Base-by-base conservation (phyloP, 37 sponge, comb jelly and placozoan genomes). In the Cliona cf. orientalis region DNA sequence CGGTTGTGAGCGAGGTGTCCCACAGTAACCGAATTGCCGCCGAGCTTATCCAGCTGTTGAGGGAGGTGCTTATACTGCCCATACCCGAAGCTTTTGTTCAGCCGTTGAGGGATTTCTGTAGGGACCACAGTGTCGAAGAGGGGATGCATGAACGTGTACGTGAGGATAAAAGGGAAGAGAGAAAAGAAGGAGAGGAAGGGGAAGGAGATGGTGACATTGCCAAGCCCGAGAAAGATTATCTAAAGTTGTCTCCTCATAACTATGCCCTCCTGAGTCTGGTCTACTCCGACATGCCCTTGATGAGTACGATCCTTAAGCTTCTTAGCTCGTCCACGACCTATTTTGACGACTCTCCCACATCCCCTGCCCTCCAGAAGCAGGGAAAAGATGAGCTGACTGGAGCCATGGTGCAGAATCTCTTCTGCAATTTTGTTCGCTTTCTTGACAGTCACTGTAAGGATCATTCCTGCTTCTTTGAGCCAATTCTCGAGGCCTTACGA, bases 401-500 rank as follows among this genome's bases (percentile, higher is more conserved):
- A 17, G 21, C 12, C 33, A 49, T 14, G 46, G n/a, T n/a, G n/a
- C n/a, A n/a, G n/a, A n/a, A 5, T 3, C 64, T 69, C 1, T 63
- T 71, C 28, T 1, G 25, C 12, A 46, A 46, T 22, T 79, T 86
- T 37, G 49, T 86, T 23, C 31, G 58, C 21, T 80, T 80, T 60
- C 58, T 86, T 4, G 23, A 68, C 39, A 44, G 14, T 82, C 46
- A 75, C 43, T 87, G 88, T 34, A 14, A 56, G 0, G 81, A 80
- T 34, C 46, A 42, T 17, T 55, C 88, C 14, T 80, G 71, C 39
- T 87, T 80, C 62, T 74, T 67, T 41, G 69, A 66, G 11, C 88
- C 81, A 5, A 66, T 87, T 23, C 76, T 80, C 9, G 44, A 49
- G 1, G 60, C 75, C 32, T 26, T 87, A 0, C 41, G 40, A 42